Evolutionary conservation across 23 tunicate species (phyloP), one percentile per base, ranked within the genome.

Genomic region (Halocynthia aurantium): DNA sequence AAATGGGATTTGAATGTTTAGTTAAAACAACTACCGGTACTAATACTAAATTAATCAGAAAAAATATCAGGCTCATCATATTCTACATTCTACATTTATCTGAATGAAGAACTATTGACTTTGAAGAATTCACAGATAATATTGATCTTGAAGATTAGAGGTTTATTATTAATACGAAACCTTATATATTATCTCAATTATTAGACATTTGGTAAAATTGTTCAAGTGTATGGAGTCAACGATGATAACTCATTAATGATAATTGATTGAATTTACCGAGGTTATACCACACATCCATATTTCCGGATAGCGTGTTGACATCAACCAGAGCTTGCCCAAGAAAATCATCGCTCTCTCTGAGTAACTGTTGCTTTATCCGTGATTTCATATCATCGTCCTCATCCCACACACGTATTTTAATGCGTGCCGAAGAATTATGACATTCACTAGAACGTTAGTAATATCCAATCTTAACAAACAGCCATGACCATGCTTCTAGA

Each of bases 281-380:
- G 52, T 93, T 93, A 65, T 93, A 93, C 98, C 98, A 93, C 53
- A 84, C 85, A 77, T 93, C 96, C 90, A 87, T 93, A 50, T 93
- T 95, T 17, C 98, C 98, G 6, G 98, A 93, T 15, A 93, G 68
- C 9, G 98, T 93, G 71, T 84, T 76, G 10, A 88, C 90, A 15
- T 85, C 94, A 50, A 93, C 84, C 63, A 93, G 81, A 22, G 94
- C 81, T 51, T 93, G 98, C 12, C 98, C 98, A 52, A 93, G 90
- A 61, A 93, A 93, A 53, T 93, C 98, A 66, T 93, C 98, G 7
- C 86, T 55, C 72, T 93, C 98, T 53, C 98, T 68, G 22, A 73
- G 71, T 7, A 93, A 72, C 62, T 81, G 73, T 57, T 87, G 94
- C 67, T 93, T 93, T 7, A 93, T 55, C 8, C 71, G 75, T 21